Evolutionary conservation across 2,888 invertebrate genomes (phyloP).

Genomic region (Willowsia nigromaculata): DNA sequence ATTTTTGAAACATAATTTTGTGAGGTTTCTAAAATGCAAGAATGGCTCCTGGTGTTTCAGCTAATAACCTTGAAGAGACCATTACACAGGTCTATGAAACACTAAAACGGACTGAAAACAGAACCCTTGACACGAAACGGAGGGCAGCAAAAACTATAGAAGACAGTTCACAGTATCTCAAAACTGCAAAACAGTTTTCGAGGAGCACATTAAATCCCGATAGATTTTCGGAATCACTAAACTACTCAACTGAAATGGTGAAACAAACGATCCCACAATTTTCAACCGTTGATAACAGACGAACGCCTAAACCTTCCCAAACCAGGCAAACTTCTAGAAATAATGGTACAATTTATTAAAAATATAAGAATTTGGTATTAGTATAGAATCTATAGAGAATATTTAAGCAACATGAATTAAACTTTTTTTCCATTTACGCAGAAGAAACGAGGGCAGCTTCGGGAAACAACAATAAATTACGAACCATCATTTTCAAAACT

Average conservation of each 20-base stretch:
- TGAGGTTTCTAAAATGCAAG: not conserved
- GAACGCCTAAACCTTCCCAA: not conserved
- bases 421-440: not conserved
- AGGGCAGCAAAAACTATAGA: not conserved
- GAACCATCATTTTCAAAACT: slow-evolving; percentile 12
- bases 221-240: not conserved
- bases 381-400: not conserved
- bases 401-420: not conserved
- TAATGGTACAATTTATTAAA: not conserved
- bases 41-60: slow-evolving; percentile 6
- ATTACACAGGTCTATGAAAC: slow-evolving; percentile 1
- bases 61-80: not conserved
- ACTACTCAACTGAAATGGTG: not conserved
- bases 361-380: too few relatives aligned
- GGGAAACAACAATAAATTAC: not conserved
- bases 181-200: not conserved
- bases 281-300: not conserved
- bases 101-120: not conserved
- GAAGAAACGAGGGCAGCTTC: not conserved
- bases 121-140: slow-evolving; percentile 20
- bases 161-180: not conserved
- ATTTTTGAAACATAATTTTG: too few relatives aligned
- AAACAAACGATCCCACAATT: not conserved
- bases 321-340: not conserved
- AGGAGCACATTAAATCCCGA: not conserved